Percentiles rank a stretch among this genome's conserved stretches.
Conservation (phyloP, 2,113 vertebrate genomes). For the Perca fluviatilis region DNA sequence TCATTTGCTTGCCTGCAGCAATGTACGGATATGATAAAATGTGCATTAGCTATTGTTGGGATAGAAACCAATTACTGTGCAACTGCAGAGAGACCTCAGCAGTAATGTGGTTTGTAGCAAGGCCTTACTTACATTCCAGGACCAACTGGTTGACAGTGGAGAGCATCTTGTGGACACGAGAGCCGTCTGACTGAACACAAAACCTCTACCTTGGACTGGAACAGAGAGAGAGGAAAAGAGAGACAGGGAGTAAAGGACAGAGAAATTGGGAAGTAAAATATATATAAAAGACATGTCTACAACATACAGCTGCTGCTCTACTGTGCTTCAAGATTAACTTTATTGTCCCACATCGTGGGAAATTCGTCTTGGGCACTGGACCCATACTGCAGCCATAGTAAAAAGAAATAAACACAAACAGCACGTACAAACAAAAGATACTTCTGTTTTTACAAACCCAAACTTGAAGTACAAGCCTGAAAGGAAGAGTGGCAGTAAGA, state of each 20-base stretch:
- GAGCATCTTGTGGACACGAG: constrained; percentile 71
- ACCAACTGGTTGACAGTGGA: constrained; percentile 81
- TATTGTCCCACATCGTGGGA: too few species aligned
- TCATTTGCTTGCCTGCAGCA: constrained; percentile 84
- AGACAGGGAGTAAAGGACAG: constrained; percentile 1
- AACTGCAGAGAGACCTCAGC: constrained; percentile 37
- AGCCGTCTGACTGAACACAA: constrained; percentile 66
- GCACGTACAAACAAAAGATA: too few species aligned
- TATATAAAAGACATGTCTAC: neutral
- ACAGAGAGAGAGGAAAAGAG: constrained; percentile 10
- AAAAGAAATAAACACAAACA: too few species aligned
- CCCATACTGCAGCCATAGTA: too few species aligned
- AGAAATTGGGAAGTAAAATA: neutral
- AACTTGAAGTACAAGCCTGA: constrained; percentile 52
- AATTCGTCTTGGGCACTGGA: too few species aligned
- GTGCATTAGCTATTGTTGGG: constrained; percentile 64
- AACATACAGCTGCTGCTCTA: constrained; percentile 20
- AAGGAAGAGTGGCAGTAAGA: constrained; percentile 28
- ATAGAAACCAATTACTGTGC: constrained; percentile 65
- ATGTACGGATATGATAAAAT: constrained; percentile 64
- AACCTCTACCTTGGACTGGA: constrained; percentile 61
- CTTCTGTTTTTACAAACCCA: constrained; percentile 54
- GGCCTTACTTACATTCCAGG: constrained; percentile 82
- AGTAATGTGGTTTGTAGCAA: constrained; percentile 25
- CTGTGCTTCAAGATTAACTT: constrained; percentile 16